A percentile compares a stretch with the other conserved stretches of the same genome.
Conservation (phyloP, 2,888 invertebrate genomes). For the Lissonota sp. region DNA sequence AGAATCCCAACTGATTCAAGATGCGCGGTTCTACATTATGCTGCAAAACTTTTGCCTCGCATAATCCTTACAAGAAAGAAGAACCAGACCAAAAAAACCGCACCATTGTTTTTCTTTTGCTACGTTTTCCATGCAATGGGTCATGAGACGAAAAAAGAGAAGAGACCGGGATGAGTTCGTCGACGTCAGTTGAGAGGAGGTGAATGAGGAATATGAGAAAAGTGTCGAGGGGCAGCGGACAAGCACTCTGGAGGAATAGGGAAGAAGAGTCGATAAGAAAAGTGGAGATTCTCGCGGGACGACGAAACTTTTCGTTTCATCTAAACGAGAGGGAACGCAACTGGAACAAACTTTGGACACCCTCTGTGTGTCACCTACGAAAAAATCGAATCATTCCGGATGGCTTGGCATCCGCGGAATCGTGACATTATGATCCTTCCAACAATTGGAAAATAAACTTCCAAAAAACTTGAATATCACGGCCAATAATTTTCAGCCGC, state of each 20-base stretch:
- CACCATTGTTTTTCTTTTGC: conserved; percentile 21
- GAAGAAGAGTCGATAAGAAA: conserved; percentile 54
- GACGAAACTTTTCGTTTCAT: conserved; percentile 67
- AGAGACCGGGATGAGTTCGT: background rate
- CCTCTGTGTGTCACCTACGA: conserved; percentile 46
- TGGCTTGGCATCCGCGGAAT: conserved; percentile 33
- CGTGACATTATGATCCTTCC: conserved; percentile 45
- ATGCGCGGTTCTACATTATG: conserved; percentile 22
- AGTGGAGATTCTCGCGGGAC: conserved; percentile 14
- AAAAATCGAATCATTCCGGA: conserved; percentile 54
- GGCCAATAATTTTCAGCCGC: no score
- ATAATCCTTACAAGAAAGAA: conserved; percentile 38
- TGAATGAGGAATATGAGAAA: conserved; percentile 35
- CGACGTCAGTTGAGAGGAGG: background rate
- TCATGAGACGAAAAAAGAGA: conserved; percentile 25
- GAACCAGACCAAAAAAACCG: conserved; percentile 24
- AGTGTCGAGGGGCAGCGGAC: conserved; percentile 6
- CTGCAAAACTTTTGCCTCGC: conserved; percentile 41
- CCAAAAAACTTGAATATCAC: conserved; percentile 4
- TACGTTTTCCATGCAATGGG: conserved; percentile 15
- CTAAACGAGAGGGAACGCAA: conserved; percentile 52
- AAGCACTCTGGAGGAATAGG: conserved; percentile 6
- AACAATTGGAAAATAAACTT: conserved; percentile 18
- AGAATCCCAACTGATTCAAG: conserved; percentile 26
- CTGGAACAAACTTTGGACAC: conserved; percentile 67